phyloP scores from a whole-genome alignment of 2,797 vertebrate genomes.

The Triplophysa bombifrons region DNA sequence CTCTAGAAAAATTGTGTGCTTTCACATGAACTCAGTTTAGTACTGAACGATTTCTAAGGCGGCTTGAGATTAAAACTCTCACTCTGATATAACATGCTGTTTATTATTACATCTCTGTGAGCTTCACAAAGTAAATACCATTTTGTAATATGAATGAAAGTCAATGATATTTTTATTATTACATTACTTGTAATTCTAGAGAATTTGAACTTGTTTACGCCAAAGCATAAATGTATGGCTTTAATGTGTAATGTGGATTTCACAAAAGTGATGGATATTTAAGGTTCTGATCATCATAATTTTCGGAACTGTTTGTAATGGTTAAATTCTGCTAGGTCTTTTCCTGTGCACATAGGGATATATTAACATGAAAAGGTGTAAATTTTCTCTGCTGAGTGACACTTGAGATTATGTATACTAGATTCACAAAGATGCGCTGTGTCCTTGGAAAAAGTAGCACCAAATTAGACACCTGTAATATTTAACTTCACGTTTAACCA shows the following conservation, averaged over 20 bases:
- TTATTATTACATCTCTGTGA: not conserved
- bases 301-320: not conserved
- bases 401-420: conserved; percentile 10
- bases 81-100: no score
- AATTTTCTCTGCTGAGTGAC: not conserved
- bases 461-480: not conserved
- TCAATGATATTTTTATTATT: not conserved
- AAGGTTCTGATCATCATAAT: no score
- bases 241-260: not conserved
- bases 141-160: not conserved
- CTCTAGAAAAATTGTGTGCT: conserved; percentile 94
- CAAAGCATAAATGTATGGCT: not conserved
- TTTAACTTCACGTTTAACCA: not conserved
- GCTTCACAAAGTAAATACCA: not conserved
- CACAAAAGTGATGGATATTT: not conserved
- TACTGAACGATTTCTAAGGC: conserved; percentile 80
- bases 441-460: not conserved
- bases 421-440: conserved; percentile 31
- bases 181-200: not conserved
- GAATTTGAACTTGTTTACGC: not conserved
- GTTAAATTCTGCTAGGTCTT: not conserved
- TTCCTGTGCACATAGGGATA: not conserved
- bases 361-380: not conserved
- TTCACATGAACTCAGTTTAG: conserved; percentile 93
- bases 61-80: conserved; percentile 57